Base-by-base conservation (phyloP, 2,888 invertebrate species). In the Mystacides longicornis region DNA sequence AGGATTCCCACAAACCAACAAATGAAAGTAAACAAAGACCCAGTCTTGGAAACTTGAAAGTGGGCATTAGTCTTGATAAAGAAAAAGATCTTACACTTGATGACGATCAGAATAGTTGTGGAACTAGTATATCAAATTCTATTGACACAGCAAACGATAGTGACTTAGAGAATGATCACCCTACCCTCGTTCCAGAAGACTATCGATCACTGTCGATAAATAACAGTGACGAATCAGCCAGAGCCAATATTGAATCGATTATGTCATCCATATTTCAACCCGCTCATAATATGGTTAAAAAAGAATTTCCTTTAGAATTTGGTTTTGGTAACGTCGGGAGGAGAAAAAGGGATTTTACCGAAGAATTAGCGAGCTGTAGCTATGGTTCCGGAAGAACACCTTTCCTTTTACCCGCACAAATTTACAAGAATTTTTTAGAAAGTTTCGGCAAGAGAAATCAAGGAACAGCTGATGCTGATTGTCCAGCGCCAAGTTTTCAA, bases 341-440 rank as follows among this genome's bases (percentile, higher is more conserved):
- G 18, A 42, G 45, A 4, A 60, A 56, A 3, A 77, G 75, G 65
- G 54, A 55, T 18, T 19, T 46, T 3, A 22, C 56, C 4, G 57
- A 60, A 45, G 50, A 48, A 23, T 47, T 48, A n/a, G 48, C 57
- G 31, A 61, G 57, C 20, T 55, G 72, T 53, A 71, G 67, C 57
- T 58, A 57, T 49, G 61, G 56, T 18, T 57, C 58, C 31, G 20
- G 66, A 1, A 64, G 71, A 51, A 71, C 78, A 0, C 78, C 80
- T 16, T 86, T 86, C 64, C 69, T 89, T 51, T 73, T 89, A 60
- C 88, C 88, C 9, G 83, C 87, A 54, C 88, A 89, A 66, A 75
- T 89, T 64, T 89, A 89, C 67, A 89, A 89, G 71, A 89, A 83
- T 65, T 79, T 89, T 60, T 71, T 89, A 66, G 88, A 88, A 11